phyloP scores from a whole-genome alignment of 2,797 vertebrate species.

The Liparis tanakae region DNA sequence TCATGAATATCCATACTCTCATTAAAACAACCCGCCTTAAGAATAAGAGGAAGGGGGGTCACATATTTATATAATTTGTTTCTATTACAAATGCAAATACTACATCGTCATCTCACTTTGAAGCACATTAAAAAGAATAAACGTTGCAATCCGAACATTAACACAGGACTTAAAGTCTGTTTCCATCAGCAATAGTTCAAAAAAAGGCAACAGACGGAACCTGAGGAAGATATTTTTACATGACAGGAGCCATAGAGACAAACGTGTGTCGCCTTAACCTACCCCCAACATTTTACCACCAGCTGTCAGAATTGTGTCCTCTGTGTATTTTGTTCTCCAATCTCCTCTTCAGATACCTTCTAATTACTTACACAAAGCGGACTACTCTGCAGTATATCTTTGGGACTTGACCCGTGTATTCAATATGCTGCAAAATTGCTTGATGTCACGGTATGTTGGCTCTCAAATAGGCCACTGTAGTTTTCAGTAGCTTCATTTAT shows the following conservation, averaged over 20 bases:
- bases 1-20: slow-evolving; percentile 88
- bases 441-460: not conserved
- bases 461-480: not conserved
- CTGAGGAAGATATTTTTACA: not conserved
- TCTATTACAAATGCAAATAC: slow-evolving; percentile 23
- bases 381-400: not conserved
- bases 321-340: not conserved
- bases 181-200: not conserved
- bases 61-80: not conserved
- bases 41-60: slow-evolving; percentile 39
- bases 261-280: slow-evolving; percentile 4
- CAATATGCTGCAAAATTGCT: not conserved
- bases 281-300: not conserved
- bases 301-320: not conserved
- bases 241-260: not conserved
- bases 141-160: not conserved
- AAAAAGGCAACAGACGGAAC: slow-evolving; percentile 8
- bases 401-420: not conserved
- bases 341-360: not conserved
- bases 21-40: slow-evolving; percentile 83
- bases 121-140: not conserved
- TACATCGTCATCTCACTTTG: slow-evolving; percentile 19
- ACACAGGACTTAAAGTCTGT: not conserved
- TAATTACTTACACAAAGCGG: not conserved
- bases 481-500: not conserved